These are phyloP conservation scores for Eupithecia abbreviata DNA, from an alignment of 2,888 invertebrate genomes.

Conservation along the genomic window DNA sequence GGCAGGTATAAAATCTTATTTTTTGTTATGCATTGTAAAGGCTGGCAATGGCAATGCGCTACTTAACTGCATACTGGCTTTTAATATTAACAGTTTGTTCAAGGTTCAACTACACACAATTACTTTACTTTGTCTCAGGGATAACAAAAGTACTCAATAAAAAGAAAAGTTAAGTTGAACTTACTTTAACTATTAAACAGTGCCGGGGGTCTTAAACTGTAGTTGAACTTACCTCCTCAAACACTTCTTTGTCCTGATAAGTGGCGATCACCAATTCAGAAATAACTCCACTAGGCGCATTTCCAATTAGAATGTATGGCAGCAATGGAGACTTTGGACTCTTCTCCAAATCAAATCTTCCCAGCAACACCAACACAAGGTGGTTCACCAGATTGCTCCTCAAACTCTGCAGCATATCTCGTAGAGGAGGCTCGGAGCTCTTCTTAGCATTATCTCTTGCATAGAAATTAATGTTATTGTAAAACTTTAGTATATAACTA, in stretches of 20 bases:
- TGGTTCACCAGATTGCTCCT: constrained; percentile 81
- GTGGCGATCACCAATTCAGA: constrained; percentile 86
- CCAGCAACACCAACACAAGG: constrained; percentile 84
- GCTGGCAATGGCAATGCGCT: not conserved
- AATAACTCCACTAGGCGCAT: constrained; percentile 89
- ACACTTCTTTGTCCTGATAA: constrained; percentile 84
- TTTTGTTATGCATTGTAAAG: not conserved
- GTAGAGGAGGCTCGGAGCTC: constrained; percentile 89
- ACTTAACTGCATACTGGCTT: not conserved
- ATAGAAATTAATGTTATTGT: constrained; percentile 88
- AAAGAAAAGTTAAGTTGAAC: not conserved
- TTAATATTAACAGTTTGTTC: not conserved
- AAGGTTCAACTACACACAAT: not conserved
- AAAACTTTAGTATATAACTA: constrained; percentile 80
- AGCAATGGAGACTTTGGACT: constrained; percentile 86
- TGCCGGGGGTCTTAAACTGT: not conserved
- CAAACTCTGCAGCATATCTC: constrained; percentile 85
- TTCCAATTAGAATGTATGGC: constrained; percentile 87
- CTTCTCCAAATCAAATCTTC: constrained; percentile 80
- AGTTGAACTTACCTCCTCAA: constrained; percentile 74
- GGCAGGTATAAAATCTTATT: not conserved
- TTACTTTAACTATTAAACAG: not conserved
- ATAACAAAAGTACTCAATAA: not conserved
- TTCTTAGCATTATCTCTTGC: constrained; percentile 90
- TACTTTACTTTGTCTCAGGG: constrained; percentile 3